phyloP scores from a whole-genome alignment of 2,113 vertebrate species.

The Caranx melampygus region DNA sequence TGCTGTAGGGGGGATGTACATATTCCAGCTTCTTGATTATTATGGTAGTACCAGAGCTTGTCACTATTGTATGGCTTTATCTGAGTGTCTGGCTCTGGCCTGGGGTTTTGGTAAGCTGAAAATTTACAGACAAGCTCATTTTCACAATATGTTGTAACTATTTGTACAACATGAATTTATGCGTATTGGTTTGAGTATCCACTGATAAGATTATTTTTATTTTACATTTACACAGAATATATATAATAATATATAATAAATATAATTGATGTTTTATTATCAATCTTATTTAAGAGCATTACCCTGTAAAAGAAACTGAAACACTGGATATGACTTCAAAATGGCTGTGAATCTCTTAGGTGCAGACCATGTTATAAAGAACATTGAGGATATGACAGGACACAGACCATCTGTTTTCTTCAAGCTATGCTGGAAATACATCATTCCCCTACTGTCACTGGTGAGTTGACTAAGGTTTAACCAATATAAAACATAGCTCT shows the following conservation, averaged over 20 bases:
- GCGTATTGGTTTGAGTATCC: too few relatives aligned
- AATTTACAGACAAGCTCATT: neutral
- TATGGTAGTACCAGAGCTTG: slow-evolving; percentile 61
- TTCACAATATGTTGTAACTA: neutral
- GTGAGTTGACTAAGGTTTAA: slow-evolving; percentile 37
- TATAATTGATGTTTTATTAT: too few relatives aligned
- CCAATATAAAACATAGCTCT: neutral
- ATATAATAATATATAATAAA: too few relatives aligned
- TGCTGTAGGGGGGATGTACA: slow-evolving; percentile 69
- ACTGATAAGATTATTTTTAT: too few relatives aligned
- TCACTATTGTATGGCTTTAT: slow-evolving; percentile 54
- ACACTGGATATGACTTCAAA: too few relatives aligned
- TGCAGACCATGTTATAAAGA: slow-evolving; percentile 13
- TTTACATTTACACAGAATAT: too few relatives aligned
- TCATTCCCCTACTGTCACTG: slow-evolving; percentile 61
- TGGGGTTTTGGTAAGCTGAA: slow-evolving; percentile 68
- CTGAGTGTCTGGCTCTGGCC: slow-evolving; percentile 55
- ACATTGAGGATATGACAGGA: slow-evolving; percentile 64
- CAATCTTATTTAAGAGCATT: too few relatives aligned
- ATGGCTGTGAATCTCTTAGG: slow-evolving; percentile 31
- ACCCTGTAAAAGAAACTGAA: too few relatives aligned
- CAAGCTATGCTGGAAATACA: slow-evolving; percentile 62
- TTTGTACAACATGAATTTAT: neutral
- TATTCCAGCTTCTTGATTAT: slow-evolving; percentile 72
- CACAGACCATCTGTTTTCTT: slow-evolving; percentile 54